Conservation (phyloP, 2,113 vertebrate genomes). For the Megaptera novaeangliae region DNA sequence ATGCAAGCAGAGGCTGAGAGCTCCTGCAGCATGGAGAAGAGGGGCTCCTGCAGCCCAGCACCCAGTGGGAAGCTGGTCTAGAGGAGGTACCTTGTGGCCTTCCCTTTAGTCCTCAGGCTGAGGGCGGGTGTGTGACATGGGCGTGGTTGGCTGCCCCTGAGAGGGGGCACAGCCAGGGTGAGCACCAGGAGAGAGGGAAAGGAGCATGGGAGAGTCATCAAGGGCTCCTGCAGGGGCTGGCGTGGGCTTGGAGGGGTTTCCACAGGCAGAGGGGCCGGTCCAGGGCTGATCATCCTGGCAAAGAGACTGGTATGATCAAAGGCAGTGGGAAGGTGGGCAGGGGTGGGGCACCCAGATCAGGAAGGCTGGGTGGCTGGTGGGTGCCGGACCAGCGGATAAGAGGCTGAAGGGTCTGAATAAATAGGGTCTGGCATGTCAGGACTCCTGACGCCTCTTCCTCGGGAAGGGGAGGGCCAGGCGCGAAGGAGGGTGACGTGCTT, state of each 20-base stretch:
- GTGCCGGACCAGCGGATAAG: fast-evolving
- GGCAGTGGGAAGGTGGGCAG: not conserved
- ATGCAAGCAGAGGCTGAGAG: not conserved
- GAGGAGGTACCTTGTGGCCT: not conserved
- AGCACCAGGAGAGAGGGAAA: not conserved
- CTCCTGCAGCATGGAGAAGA: not conserved
- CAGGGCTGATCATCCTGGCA: too few species aligned
- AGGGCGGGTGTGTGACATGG: fast-evolving
- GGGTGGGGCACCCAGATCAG: fast-evolving
- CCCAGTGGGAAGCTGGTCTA: not conserved
- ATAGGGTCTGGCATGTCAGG: not conserved
- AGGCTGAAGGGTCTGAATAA: not conserved
- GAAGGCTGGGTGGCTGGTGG: not conserved
- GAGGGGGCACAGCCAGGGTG: not conserved
- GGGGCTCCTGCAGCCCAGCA: not conserved
- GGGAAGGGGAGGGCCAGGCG: not conserved
- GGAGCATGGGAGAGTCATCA: not conserved
- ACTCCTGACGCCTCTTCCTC: not conserved
- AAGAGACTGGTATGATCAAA: not conserved
- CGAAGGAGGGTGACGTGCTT: not conserved
- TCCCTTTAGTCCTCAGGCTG: not conserved
- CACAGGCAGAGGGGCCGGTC: not conserved
- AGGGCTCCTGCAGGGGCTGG: not conserved
- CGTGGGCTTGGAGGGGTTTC: not conserved
- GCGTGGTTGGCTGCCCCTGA: too few species aligned